Base-by-base conservation (phyloP, 2,113 vertebrate genomes). In the Elanoides forficatus region DNA sequence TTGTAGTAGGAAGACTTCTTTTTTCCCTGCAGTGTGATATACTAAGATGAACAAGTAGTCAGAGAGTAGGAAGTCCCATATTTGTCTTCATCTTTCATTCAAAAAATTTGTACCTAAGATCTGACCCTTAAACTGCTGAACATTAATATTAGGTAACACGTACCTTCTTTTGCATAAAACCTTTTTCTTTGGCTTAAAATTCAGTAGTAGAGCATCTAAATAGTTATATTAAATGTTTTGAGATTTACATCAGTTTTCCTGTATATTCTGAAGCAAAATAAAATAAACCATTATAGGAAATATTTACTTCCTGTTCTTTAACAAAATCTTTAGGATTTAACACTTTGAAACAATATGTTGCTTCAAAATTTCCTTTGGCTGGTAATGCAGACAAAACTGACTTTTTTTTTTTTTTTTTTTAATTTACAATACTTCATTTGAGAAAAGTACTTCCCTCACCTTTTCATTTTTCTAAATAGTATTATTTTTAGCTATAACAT, bases 121-220 rank as follows among this genome's bases (percentile, higher is more conserved):
- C 17, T 81, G 45, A 88, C 10, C 11, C 42, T 52, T 73, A 70
- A 56, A 67, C 8, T 38, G 36, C 10, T 66, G 13, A 83, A 78
- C 3, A 40, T 45, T 21, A 30, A 7, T 50, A 76, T 26, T 36
- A n/a, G 5, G 32, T 11, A 68, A 3, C 0, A 2, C 2, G 6
- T 15, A 65, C 6, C 20, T 86, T 80, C 10, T 62, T 93, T 62
- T 53, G 10, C 16, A 50, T 9, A 60, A 84, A 93, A 45, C 2
- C 2, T 55, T 20, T 22, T 43, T 68, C 12, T 65, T 42, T 78
- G 26, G 7, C 15, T 79, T 74, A 85, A 38, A 74, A 82, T 66
- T 36, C 18, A 59, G 2, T 18, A 17, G 58, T 26, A 58, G 3
- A 1, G 0, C 16, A 80, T 48, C 56, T 71, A 73, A 81, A 76